A percentile compares a stretch with the other conserved stretches of the same genome.
Conservation (phyloP, 2,113 vertebrate genomes). For the Hypanus sabinus region DNA sequence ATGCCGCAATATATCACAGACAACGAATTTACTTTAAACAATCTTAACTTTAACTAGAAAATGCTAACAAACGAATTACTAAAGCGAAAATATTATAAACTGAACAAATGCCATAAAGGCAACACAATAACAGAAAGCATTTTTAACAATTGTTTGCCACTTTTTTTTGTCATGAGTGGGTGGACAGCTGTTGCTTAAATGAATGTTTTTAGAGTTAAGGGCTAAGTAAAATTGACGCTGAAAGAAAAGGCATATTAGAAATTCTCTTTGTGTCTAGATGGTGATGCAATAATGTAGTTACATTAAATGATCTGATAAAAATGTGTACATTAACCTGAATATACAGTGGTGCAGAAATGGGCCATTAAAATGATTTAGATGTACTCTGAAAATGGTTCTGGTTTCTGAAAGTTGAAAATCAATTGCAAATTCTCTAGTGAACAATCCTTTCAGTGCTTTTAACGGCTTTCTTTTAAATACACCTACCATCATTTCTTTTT, state of each 20-base stretch:
- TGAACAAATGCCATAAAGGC: too few relatives aligned
- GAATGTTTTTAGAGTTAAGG: background rate
- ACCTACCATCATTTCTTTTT: constrained; percentile 2
- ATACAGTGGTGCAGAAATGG: constrained; percentile 1
- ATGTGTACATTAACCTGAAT: constrained; percentile 20
- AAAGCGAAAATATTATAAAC: too few relatives aligned
- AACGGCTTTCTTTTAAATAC: constrained; percentile 18
- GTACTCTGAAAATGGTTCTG: constrained; percentile 17
- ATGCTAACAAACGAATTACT: too few relatives aligned
- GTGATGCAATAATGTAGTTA: background rate
- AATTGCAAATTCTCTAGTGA: background rate
- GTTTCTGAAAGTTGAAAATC: constrained; percentile 26
- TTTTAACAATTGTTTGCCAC: background rate
- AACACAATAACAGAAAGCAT: constrained; percentile 10
- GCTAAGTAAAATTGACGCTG: background rate
- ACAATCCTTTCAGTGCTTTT: constrained; percentile 13
- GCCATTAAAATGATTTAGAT: constrained; percentile 23
- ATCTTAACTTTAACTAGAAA: too few relatives aligned
- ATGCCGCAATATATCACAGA: too few relatives aligned
- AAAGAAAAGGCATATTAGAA: background rate
- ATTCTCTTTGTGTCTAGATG: background rate
- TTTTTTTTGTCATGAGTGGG: background rate
- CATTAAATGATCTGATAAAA: constrained; percentile 8
- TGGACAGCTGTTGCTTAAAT: background rate
- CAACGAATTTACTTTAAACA: too few relatives aligned